Evolutionary conservation across 1,140 invertebrate genomes (phyloP), one percentile per base, ranked within the genome.

Genomic region (Leucophenga varia): DNA sequence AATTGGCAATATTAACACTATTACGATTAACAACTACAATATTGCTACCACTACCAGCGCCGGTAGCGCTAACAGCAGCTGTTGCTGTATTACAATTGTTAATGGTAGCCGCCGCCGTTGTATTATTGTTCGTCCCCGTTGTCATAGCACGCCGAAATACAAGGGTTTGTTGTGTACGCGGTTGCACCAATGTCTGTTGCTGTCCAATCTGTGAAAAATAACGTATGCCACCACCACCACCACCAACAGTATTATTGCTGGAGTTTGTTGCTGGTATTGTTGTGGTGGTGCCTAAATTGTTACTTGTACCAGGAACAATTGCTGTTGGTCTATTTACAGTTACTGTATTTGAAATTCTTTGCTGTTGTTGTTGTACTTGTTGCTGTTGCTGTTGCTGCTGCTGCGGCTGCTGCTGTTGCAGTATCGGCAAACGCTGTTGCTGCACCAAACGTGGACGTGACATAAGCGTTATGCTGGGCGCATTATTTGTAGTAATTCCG

Each of bases 121-220:
- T n/a, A n/a, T n/a, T n/a, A n/a, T n/a, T n/a, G n/a, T n/a, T n/a
- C n/a, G n/a, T n/a, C n/a, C n/a, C n/a, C n/a, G n/a, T n/a, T n/a
- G n/a, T n/a, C n/a, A n/a, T n/a, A n/a, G n/a, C n/a, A n/a, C 32
- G 16, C 17, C 32, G n/a, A 20, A 20, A 25, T 12, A 21, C 14
- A 39, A 20, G n/a, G 44, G 28, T 21, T 32, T 14, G 12, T 39
- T 49, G 45, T 22, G 20, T 36, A 45, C 22, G n/a, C 19, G 43
- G 43, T 49, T 52, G 53, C 41, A 40, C 39, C 14, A n/a, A n/a
- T n/a, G 40, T 39, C 51, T 57, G 59, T 35, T 52, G 28, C 22
- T 68, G 63, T 20, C 63, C 44, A 21, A 67, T 64, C 32, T 67
- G 63, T 9, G 63, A 68, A 32, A 67, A 67, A 9, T 67, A 63